phyloP scores from a whole-genome alignment of 2,888 invertebrate genomes.

The Zaprionus bogoriensis region DNA sequence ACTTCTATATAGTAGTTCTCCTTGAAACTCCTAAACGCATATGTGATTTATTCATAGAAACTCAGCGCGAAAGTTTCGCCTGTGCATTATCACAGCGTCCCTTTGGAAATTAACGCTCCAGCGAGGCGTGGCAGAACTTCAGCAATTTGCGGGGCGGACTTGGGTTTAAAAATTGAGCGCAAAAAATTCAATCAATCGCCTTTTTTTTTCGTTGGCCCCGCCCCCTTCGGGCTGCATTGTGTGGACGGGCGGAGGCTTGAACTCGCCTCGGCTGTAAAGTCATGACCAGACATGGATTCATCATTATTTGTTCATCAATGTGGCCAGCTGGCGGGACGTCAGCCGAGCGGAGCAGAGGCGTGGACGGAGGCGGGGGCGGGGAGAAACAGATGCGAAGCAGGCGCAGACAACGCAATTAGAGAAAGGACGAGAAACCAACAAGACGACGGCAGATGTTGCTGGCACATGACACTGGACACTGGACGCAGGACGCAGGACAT shows the following conservation, averaged over 20 bases:
- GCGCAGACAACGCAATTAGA: constrained; percentile 40
- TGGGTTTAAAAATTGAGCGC: neutral
- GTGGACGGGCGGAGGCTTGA: constrained; percentile 8
- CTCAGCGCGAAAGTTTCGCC: neutral
- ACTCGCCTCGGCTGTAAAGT: constrained; percentile 35
- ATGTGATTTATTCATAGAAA: neutral
- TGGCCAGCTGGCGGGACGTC: constrained; percentile 51
- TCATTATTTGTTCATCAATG: constrained; percentile 47
- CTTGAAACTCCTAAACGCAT: too few relatives aligned
- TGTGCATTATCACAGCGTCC: constrained; percentile 7
- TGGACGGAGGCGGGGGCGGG: neutral
- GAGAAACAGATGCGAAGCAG: constrained; percentile 20
- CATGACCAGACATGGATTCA: constrained; percentile 75
- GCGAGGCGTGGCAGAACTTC: constrained; percentile 13
- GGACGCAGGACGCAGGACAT: neutral
- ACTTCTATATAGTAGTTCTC: too few relatives aligned
- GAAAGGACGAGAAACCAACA: constrained; percentile 21
- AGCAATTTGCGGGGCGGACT: constrained; percentile 6
- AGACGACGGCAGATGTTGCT: constrained; percentile 33
- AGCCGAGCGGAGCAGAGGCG: constrained; percentile 21
- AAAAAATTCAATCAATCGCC: constrained; percentile 24
- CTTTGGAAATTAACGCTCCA: constrained; percentile 26
- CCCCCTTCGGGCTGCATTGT: too few relatives aligned
- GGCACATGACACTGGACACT: constrained; percentile 28
- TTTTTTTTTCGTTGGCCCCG: constrained; percentile 6